Evolutionary conservation across 2,888 invertebrate species (phyloP).

Genomic region (Melanophora roralis): DNA sequence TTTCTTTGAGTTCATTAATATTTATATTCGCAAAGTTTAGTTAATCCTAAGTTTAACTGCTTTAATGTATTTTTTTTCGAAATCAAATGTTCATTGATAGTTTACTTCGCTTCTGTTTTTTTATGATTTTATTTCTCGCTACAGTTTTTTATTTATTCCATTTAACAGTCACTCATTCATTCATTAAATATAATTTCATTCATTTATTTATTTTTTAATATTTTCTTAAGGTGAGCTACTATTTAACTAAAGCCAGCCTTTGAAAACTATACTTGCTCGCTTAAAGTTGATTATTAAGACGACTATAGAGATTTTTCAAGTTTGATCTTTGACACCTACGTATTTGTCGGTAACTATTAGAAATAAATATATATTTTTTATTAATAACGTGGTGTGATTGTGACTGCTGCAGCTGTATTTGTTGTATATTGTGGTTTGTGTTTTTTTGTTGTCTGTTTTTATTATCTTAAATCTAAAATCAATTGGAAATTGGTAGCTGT

Average conservation of each 20-base stretch:
- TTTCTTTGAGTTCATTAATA: too few species aligned
- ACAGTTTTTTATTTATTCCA: not conserved
- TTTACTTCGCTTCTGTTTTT: slow-evolving; percentile 16
- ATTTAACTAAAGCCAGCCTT: slow-evolving; percentile 43
- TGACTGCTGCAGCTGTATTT: not conserved
- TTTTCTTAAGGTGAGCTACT: slow-evolving; percentile 54
- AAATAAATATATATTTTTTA: slow-evolving; percentile 26
- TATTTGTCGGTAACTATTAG: slow-evolving; percentile 53
- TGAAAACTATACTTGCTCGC: not conserved
- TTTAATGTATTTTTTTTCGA: not conserved
- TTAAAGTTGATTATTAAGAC: not conserved
- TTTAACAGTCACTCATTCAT: slow-evolving; percentile 30
- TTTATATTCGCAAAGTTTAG: not conserved
- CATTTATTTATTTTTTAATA: slow-evolving; percentile 43
- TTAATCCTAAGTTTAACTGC: too few species aligned
- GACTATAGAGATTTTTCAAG: slow-evolving; percentile 33
- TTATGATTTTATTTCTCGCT: not conserved
- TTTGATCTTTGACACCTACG: slow-evolving; percentile 60
- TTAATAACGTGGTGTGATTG: not conserved
- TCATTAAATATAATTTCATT: slow-evolving; percentile 34
- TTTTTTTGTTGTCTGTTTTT: slow-evolving; percentile 11
- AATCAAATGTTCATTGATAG: too few species aligned
- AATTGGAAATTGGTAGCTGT: slow-evolving; percentile 47
- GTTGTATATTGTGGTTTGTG: slow-evolving; percentile 15
- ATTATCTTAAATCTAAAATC: slow-evolving; percentile 37